Evolutionary conservation across 2,888 invertebrate species (phyloP), one percentile per base, ranked within the genome.

Genomic region (Mimumesa dahlbomi): DNA sequence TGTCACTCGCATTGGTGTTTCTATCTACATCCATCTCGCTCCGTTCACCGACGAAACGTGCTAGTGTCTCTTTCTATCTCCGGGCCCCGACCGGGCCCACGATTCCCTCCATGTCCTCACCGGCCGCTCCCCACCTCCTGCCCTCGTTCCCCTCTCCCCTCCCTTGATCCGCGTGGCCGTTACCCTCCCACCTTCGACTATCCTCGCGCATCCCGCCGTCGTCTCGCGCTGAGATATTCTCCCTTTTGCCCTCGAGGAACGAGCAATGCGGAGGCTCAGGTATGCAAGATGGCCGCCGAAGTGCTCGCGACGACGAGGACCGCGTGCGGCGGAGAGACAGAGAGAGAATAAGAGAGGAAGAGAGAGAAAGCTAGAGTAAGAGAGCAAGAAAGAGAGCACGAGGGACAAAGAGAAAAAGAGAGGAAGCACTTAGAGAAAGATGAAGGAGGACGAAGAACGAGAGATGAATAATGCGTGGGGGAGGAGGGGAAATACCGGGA

Each of bases 261-360:
- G 85, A 88, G 89, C 89, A 88, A 88, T 88, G 89, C 88, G 86
- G 87, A 88, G 88, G 86, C 88, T 89, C 88, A 90, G 90, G 90
- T 90, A 90, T 90, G 89, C 90, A 90, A 90, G 90, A 90, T 90
- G 90, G 90, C 90, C 87, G 89, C 74, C 77, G 64, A 63, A 79
- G 79, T 73, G 69, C 71, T 67, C 63, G 72, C 78, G 66, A 72
- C 78, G 66, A 72, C 50, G 64, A 68, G 68, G 75, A 80, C 64
- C 58, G 70, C 50, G 70, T 59, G 25, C 53, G 67, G 57, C 25
- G 31, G 62, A 48, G 59, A 61, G 65, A 68, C 46, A 19, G 77
- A 61, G 72, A 59, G 53, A 54, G 38, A 58, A 49, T 34, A 61
- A 45, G 48, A 56, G 46, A 49, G 29, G 31, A 31, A 16, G 42